Percentiles rank a stretch among this genome's conserved stretches.
phyloP scores from a whole-genome alignment of 2,888 invertebrate genomes.

The Phragmatobia fuliginosa region DNA sequence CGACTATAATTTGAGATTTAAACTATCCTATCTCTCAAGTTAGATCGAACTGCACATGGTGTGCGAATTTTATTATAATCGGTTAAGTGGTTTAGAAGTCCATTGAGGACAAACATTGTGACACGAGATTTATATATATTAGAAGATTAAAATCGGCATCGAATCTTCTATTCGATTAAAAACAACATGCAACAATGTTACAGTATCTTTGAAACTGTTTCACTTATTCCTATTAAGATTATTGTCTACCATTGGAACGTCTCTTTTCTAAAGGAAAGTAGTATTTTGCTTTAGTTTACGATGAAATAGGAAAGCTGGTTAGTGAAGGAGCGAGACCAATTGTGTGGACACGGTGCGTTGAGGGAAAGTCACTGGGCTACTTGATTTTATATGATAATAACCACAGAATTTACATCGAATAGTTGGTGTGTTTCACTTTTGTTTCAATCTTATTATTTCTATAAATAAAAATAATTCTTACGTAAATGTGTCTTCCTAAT shows the following conservation, averaged over 20 bases:
- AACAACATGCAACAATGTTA: neutral
- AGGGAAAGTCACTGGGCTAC: constrained; percentile 59
- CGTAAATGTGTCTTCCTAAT: neutral
- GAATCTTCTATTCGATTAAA: neutral
- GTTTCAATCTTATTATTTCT: constrained; percentile 28
- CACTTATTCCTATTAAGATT: constrained; percentile 1
- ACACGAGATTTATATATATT: too few species aligned
- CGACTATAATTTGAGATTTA: too few species aligned
- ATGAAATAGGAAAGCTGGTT: constrained; percentile 54
- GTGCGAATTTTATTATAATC: too few species aligned
- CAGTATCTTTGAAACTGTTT: neutral
- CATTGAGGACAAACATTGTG: too few species aligned
- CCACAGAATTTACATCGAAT: constrained; percentile 42
- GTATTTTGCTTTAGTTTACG: constrained; percentile 36
- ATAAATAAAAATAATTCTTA: constrained; percentile 3
- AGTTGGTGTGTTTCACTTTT: constrained; percentile 40
- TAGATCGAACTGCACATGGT: too few species aligned
- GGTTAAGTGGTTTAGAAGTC: too few species aligned
- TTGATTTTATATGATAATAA: constrained; percentile 30
- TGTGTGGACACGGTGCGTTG: constrained; percentile 59
- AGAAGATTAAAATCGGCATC: neutral
- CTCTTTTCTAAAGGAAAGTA: constrained; percentile 27
- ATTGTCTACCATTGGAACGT: constrained; percentile 8
- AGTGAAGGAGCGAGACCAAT: constrained; percentile 60
- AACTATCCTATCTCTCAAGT: too few species aligned